Conservation (phyloP, 2,113 vertebrate genomes). For the Centropus unirufus region DNA sequence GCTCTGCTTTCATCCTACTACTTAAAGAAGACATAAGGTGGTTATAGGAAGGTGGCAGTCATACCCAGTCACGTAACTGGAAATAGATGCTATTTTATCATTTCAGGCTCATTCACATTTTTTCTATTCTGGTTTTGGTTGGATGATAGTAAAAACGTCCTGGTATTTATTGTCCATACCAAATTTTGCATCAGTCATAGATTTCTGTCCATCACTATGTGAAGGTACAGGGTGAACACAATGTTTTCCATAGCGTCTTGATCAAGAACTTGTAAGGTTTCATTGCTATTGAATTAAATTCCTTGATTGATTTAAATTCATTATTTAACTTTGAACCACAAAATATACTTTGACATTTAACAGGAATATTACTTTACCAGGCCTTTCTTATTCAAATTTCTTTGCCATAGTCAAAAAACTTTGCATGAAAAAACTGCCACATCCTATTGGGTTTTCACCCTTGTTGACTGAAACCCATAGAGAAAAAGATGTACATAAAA, state of each 20-base stretch:
- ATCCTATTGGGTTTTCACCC: not conserved
- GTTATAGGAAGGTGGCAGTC: not conserved
- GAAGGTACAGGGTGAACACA: not conserved
- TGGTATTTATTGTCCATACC: not conserved
- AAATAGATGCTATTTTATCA: not conserved
- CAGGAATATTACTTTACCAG: not conserved
- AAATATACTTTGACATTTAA: not conserved
- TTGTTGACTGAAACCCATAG: not conserved
- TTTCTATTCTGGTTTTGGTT: not conserved
- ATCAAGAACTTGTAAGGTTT: not conserved
- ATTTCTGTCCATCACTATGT: not conserved
- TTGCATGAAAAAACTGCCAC: not conserved
- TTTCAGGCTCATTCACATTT: not conserved
- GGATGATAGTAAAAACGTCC: not conserved
- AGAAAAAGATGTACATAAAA: not conserved
- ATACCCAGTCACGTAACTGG: not conserved
- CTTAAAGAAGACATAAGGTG: not conserved
- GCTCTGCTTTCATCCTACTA: not conserved
- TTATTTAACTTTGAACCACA: not conserved
- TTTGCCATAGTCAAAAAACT: not conserved
- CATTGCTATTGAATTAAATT: not conserved
- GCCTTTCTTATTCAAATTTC: not conserved
- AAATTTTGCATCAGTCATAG: not conserved
- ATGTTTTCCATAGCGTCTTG: not conserved
- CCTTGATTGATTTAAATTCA: not conserved